phyloP scores from a whole-genome alignment of 2,797 vertebrate species.

The Alfaro cultratus region DNA sequence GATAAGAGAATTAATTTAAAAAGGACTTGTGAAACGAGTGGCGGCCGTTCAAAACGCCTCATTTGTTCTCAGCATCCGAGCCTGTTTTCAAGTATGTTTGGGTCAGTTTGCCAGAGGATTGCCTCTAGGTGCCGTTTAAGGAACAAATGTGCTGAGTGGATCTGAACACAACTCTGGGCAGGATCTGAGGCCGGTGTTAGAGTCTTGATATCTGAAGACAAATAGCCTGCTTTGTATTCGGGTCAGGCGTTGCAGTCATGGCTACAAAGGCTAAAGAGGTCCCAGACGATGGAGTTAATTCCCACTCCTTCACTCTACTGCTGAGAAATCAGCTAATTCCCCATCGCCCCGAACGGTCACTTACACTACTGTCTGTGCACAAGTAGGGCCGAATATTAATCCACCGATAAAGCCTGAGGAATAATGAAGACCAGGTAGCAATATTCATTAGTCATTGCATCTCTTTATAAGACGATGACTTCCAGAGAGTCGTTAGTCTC shows the following conservation, averaged over 20 bases:
- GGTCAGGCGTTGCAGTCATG: conserved; percentile 19
- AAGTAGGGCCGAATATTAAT: conserved; percentile 39
- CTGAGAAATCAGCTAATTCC: conserved; percentile 34
- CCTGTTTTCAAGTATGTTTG: background rate
- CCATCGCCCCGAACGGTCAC: conserved; percentile 14
- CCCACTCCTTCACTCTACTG: conserved; percentile 24
- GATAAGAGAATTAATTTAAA: background rate
- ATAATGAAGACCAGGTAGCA: background rate
- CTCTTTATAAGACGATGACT: conserved; percentile 6
- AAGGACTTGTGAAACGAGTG: background rate
- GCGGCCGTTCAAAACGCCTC: background rate
- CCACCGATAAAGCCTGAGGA: conserved; percentile 20
- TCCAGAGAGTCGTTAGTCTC: conserved; percentile 9
- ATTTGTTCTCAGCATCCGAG: background rate
- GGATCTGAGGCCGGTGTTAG: background rate
- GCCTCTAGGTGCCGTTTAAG: background rate
- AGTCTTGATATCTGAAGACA: conserved; percentile 15
- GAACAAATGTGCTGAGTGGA: background rate
- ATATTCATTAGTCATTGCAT: conserved; percentile 11
- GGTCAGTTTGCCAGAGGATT: background rate
- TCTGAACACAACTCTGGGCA: background rate
- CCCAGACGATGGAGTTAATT: conserved; percentile 52
- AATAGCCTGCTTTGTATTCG: conserved; percentile 42
- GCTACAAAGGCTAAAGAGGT: conserved; percentile 38
- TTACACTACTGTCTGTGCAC: conserved; percentile 29